phyloP scores from a whole-genome alignment of 2,113 vertebrate species.

The Bambusicola thoracicus region DNA sequence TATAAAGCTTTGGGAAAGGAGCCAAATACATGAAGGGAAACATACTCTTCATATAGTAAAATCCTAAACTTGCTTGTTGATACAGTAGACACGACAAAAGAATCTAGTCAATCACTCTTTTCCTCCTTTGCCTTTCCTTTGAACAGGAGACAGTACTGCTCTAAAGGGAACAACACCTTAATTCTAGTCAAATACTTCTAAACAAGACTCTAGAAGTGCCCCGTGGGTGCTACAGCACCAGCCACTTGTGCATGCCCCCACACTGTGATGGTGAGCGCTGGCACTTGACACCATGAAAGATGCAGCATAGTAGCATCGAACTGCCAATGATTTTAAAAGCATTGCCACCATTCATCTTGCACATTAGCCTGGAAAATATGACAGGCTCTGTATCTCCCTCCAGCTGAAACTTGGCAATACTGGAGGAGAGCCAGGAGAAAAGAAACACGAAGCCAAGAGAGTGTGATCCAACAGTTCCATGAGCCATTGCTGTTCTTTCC shows the following conservation, averaged over 20 bases:
- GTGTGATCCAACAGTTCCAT: constrained; percentile 34
- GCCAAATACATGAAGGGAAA: constrained; percentile 17
- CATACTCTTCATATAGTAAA: neutral
- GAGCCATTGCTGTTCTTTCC: constrained; percentile 29
- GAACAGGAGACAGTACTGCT: neutral
- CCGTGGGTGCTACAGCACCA: neutral
- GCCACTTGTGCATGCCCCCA: neutral
- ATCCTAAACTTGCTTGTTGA: constrained; percentile 26
- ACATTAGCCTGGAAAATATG: constrained; percentile 1
- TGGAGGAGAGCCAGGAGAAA: constrained; percentile 21
- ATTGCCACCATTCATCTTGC: constrained; percentile 21
- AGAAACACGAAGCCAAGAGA: neutral
- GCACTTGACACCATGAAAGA: neutral
- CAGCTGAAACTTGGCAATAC: constrained; percentile 17
- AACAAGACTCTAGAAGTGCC: neutral
- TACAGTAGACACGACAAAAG: constrained; percentile 23
- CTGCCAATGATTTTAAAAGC: constrained; percentile 11
- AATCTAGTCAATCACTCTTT: constrained; percentile 36
- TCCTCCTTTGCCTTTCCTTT: neutral
- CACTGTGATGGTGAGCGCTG: neutral
- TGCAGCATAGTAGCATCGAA: neutral
- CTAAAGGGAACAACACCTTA: neutral
- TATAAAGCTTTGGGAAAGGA: constrained; percentile 31
- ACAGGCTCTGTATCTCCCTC: neutral
- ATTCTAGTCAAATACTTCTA: neutral